Percentiles rank a stretch among this genome's conserved stretches.
Evolutionary conservation across 2,888 invertebrate species (phyloP).

Genomic region (Cantharis rustica): DNA sequence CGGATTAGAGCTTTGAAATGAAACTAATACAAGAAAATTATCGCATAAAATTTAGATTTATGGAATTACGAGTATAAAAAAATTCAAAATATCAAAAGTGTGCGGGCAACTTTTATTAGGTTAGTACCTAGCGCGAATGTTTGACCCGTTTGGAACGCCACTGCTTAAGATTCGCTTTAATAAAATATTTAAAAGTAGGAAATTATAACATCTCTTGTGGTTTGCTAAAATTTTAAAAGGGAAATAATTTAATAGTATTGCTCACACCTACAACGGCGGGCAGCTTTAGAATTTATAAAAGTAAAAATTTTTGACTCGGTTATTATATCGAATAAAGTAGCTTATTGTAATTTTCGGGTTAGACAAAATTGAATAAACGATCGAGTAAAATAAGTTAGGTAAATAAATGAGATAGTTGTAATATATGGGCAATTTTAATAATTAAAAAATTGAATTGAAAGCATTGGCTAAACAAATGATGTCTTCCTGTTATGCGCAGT

Average conservation of each 20-base stretch:
- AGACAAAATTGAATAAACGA: neutral
- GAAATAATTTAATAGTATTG: neutral
- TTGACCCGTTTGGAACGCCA: neutral
- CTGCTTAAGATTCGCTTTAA: neutral
- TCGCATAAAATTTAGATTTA: neutral
- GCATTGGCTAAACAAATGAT: slow-evolving; percentile 36
- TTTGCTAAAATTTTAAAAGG: neutral
- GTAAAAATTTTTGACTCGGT: neutral
- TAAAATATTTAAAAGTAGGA: neutral
- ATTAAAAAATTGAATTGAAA: slow-evolving; percentile 7
- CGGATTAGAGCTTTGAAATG: neutral
- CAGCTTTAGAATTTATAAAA: neutral
- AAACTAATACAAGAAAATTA: neutral
- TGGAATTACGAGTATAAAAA: neutral
- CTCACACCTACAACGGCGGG: too few relatives aligned
- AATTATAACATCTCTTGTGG: neutral
- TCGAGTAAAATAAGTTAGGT: neutral
- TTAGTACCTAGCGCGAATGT: neutral
- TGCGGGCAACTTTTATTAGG: neutral
- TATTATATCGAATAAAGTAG: neutral
- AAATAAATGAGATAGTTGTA: neutral
- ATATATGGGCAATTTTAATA: neutral
- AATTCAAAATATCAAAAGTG: neutral
- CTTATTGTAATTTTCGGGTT: neutral
- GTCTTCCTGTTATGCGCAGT: slow-evolving; percentile 48